Evolutionary conservation across 1,140 invertebrate species (phyloP), one percentile per base, ranked within the genome.

Genomic region (Zaprionus africanus): DNA sequence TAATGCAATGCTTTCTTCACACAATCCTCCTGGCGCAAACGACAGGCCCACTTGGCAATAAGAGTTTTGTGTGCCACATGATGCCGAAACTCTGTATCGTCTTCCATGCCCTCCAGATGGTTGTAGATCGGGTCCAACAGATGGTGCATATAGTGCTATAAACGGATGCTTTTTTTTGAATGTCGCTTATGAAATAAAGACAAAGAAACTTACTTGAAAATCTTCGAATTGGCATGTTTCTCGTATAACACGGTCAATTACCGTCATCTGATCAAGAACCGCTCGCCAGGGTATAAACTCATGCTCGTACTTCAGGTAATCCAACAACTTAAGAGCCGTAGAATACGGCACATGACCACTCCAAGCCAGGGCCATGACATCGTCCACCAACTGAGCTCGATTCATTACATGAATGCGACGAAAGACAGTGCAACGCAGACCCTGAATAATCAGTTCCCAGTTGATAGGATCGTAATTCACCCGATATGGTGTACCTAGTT

Each of bases 361-460:
- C 93, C 95, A 95, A 1, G 96, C 96, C 9, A 98, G 94, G 70
- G 95, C 95, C 72, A 97, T 94, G 4, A 96, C 94, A 93, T 98
- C 97, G 43, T 96, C 95, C 11, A 98, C 93, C 1, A 98, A 92
- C 90, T 98, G 97, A 0, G 96, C 96, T 58, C 97, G 92, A 78
- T 96, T 97, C 17, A 96, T 93, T 1, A 93, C 88, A 19, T 95
- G 94, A 26, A 98, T 96, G 7, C 92, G 91, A 54, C 81, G 62
- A 71, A 92, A 94, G 76, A 92, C 66, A 2, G 93, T 91, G 38
- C 93, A 92, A n/a, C 93, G 93, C 31, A 97, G 88, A 31, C 95
- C 93, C 1, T 92, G 54, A 1, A 93, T 93, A 11, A 96, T 78
- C 5, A 96, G 91, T 26, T 94, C 87, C 96, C 96, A 97, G 82